Evolutionary conservation across 2,888 invertebrate genomes (phyloP), one percentile per base, ranked within the genome.

Genomic region (Eupithecia dodoneata): DNA sequence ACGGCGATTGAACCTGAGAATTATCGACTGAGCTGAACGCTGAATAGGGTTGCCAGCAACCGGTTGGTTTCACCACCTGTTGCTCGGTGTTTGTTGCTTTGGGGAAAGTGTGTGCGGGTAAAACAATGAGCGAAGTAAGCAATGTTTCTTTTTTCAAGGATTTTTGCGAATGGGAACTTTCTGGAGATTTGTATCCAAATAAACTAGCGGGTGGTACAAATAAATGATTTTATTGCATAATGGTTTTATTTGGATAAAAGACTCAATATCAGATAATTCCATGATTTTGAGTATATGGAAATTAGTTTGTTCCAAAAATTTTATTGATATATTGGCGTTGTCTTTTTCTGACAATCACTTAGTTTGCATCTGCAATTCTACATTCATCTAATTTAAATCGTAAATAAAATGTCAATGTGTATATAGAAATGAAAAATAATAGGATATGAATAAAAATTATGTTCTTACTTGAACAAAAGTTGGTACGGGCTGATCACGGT

Each of bases 1-100:
- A 42, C 80, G 71, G 82, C 85, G 84, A 86, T 87, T 85, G 86
- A 87, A 87, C 87, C 74, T 84, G 87, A 82, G 82, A 82, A 79
- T 85, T 87, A 87, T 87, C 81, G 85, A 81, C 83, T 82, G 83
- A 81, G 79, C 74, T 80, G 66, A 69, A 65, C 71, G 30, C 30
- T 30, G 30, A 30, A 30, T 83, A 87, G 87, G 88, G 88, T 12
- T 87, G 81, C 52, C 77, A 77, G 80, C 30, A 41, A 72, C 63
- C 30, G 63, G 30, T 63, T 63, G 30, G 63, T 13, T 15, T 67
- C 59, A 75, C 73, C 78, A 76, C 78, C 78, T 79, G 78, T 76
- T 74, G 76, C 65, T 73, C 6, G 12, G 66, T 66, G 15, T 67
- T 67, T 69, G 44, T 45, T 10, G 44, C 44, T 45, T 44, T n/a